These are phyloP conservation scores for Nyctereutes procyonoides DNA, from an alignment of 2,113 vertebrate genomes.

Conservation along the genomic window DNA sequence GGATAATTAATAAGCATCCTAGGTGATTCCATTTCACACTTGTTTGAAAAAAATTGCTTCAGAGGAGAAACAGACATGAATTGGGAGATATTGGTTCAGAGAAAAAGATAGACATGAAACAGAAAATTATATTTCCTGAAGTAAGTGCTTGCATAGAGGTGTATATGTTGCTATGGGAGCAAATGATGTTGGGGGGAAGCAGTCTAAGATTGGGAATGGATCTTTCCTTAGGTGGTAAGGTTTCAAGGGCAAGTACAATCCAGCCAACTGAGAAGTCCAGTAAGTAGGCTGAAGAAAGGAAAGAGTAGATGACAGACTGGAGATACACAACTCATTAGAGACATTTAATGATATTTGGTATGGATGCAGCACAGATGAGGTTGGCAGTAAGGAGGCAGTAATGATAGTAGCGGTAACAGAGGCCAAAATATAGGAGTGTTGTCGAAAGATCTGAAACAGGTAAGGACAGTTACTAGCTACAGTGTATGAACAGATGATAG, in stretches of 20 bases:
- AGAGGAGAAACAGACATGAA: conserved; percentile 14
- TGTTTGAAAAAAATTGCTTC: conserved; percentile 36
- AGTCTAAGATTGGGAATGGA: neutral
- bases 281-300: neutral
- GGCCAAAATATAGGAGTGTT: neutral
- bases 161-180: neutral
- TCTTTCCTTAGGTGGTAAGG: neutral
- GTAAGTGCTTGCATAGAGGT: neutral
- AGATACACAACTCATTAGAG: neutral
- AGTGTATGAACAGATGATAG: neutral
- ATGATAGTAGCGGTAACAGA: neutral
- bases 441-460: neutral
- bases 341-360: neutral
- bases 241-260: neutral
- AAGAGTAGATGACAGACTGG: neutral
- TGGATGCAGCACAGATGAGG: neutral
- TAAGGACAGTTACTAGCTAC: neutral
- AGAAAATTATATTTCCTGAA: conserved; percentile 1
- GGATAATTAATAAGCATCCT: neutral
- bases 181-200: neutral
- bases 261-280: neutral
- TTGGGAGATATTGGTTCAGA: neutral
- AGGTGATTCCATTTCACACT: neutral
- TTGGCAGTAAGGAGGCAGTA: neutral
- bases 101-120: neutral